phyloP scores from a whole-genome alignment of 2,113 vertebrate species.

The Rhinopomastus cyanomelas region DNA sequence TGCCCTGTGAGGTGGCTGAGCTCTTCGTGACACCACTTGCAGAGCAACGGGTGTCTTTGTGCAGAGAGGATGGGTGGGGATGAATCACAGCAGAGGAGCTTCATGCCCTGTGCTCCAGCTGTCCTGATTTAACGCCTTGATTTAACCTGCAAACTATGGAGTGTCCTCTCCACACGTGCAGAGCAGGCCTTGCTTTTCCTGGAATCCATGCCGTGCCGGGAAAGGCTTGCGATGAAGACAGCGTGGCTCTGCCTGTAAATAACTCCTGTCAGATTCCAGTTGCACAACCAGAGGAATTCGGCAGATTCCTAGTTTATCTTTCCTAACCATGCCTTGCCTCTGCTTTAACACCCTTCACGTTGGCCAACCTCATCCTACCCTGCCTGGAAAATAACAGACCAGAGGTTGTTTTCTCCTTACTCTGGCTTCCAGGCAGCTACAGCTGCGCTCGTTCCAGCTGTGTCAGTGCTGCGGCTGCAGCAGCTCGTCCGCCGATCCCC shows the following conservation, averaged over 20 bases:
- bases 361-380: not conserved
- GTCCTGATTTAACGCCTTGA: not conserved
- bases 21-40: not conserved
- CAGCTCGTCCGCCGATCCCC: not conserved
- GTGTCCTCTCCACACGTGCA: not conserved
- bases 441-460: not conserved
- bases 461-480: not conserved
- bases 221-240: not conserved
- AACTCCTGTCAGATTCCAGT: not conserved
- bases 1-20: not conserved
- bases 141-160: not conserved
- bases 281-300: not conserved
- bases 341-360: not conserved
- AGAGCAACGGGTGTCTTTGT: not conserved
- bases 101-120: not conserved
- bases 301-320: not conserved
- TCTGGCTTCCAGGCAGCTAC: not conserved
- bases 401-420: not conserved
- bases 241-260: conserved; percentile 16
- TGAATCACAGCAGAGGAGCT: not conserved
- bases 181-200: not conserved
- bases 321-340: not conserved
- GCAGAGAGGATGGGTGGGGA: not conserved
- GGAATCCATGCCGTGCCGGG: not conserved
- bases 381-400: not conserved